Evolutionary conservation across 2,113 vertebrate species (phyloP).

Genomic region (Rhinopithecus roxellana): DNA sequence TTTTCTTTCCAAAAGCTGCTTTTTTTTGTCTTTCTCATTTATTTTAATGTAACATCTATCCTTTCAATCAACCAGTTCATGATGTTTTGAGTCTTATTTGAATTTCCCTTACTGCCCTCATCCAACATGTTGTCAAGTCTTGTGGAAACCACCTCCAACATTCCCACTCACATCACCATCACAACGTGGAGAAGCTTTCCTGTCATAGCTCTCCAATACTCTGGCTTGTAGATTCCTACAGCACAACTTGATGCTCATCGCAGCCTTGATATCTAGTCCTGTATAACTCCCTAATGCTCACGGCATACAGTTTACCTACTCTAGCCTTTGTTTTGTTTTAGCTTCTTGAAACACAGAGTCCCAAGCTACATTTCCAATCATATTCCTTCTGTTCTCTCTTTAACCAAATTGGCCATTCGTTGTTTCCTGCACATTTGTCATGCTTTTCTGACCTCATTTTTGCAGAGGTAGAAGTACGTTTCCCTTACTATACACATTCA

Average conservation of each 20-base stretch:
- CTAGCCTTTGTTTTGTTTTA: background rate
- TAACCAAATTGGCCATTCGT: background rate
- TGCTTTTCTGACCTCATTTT: background rate
- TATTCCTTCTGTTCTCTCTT: background rate
- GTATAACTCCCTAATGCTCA: background rate
- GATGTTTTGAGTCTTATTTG: background rate
- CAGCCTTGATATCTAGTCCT: background rate
- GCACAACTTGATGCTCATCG: background rate
- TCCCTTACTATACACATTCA: background rate
- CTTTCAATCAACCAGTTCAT: background rate
- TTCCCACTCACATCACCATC: background rate
- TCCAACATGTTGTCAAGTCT: background rate
- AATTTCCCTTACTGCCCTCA: background rate
- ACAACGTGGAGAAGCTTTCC: background rate
- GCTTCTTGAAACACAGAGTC: background rate
- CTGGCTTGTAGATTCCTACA: background rate
- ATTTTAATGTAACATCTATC: background rate
- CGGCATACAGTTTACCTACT: background rate
- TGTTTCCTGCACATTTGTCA: background rate
- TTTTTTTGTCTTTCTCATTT: background rate
- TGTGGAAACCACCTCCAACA: background rate
- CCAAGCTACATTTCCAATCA: background rate
- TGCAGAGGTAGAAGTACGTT: background rate
- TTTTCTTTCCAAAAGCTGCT: background rate
- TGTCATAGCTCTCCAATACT: background rate